These are phyloP conservation scores for Misgurnus mizolepis DNA, from an alignment of 2,113 vertebrate species.

Conservation along the genomic window DNA sequence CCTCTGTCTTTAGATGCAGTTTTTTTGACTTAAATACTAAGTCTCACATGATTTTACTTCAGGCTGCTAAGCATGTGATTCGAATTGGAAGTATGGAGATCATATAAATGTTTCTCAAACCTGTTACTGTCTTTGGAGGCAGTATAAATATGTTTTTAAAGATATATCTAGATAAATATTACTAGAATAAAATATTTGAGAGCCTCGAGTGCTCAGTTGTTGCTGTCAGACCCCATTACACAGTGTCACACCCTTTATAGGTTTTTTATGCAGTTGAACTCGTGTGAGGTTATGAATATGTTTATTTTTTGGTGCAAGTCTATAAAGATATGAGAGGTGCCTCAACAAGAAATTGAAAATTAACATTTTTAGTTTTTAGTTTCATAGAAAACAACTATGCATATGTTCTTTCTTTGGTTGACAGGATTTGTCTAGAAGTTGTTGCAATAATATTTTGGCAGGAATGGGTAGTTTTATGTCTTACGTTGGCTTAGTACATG, in stretches of 20 bases:
- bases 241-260: neutral
- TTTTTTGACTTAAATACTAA: neutral
- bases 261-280: neutral
- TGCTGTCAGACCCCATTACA: neutral
- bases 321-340: conserved; percentile 18
- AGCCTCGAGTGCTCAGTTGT: neutral
- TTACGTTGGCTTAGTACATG: conserved; percentile 7
- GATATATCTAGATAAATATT: neutral
- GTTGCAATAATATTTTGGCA: conserved; percentile 72
- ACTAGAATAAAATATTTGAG: no score
- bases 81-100: conserved; percentile 4
- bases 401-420: conserved; percentile 63
- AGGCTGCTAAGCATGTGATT: conserved; percentile 25
- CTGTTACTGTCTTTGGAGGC: neutral
- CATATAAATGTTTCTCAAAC: neutral
- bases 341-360: conserved; percentile 14
- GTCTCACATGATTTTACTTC: neutral
- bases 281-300: neutral
- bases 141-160: conserved; percentile 16
- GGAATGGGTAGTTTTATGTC: conserved; percentile 32
- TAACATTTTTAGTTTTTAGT: neutral
- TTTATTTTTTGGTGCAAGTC: neutral
- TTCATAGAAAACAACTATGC: conserved; percentile 66
- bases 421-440: conserved; percentile 49
- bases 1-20: conserved; percentile 9